A percentile compares a stretch with the other conserved stretches of the same genome.
Conservation (phyloP, 2,797 vertebrate species). For the Bovichtus variegatus region DNA sequence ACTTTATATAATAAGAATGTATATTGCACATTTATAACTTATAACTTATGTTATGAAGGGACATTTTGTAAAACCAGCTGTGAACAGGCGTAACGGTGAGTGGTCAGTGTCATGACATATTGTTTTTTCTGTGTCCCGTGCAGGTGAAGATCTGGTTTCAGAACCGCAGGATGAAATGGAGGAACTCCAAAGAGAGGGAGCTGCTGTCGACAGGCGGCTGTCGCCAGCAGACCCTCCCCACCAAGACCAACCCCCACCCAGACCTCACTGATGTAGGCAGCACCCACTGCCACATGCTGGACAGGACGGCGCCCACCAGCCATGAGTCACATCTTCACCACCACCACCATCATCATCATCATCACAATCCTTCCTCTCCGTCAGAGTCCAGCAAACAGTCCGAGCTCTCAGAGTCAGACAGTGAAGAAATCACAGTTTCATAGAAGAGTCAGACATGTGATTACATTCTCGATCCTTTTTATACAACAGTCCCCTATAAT, state of each 20-base stretch:
- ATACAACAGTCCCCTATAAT: neutral
- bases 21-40: neutral
- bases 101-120: neutral
- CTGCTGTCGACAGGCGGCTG: slow-evolving; percentile 95
- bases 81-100: neutral
- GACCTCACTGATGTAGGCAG: slow-evolving; percentile 96
- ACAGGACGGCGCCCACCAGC: slow-evolving; percentile 65
- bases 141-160: slow-evolving; percentile 99
- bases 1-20: neutral
- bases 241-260: slow-evolving; percentile 96
- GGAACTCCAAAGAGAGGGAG: slow-evolving; percentile 97
- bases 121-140: slow-evolving; percentile 5
- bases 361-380: slow-evolving; percentile 79
- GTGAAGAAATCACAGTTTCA: slow-evolving; percentile 91
- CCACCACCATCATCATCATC: slow-evolving; percentile 61
- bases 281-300: slow-evolving; percentile 76
- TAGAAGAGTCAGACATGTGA: neutral
- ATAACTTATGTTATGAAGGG: neutral
- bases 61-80: neutral
- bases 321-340: slow-evolving; percentile 76
- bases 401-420: slow-evolving; percentile 92
- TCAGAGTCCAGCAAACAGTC: slow-evolving; percentile 91
- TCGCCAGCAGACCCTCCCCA: slow-evolving; percentile 96
- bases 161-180: slow-evolving; percentile 99
- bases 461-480: neutral